Base-by-base conservation (phyloP, 2,888 invertebrate genomes). In the Orchestes rusci region DNA sequence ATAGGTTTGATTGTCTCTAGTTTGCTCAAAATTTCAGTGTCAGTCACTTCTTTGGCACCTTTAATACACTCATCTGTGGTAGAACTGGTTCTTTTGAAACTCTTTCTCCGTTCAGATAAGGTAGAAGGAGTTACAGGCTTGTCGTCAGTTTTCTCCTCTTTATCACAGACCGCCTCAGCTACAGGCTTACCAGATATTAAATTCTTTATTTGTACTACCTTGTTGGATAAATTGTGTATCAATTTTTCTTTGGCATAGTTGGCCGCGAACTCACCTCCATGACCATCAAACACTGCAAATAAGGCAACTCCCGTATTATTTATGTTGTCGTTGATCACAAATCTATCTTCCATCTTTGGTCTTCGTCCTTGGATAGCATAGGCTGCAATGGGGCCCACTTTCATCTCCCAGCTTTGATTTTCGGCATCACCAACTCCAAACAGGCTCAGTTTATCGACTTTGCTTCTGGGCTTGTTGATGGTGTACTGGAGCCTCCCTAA, bases 211-310 rank as follows among this genome's bases (percentile, higher is more conserved):
- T 84, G 83, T 18, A 81, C 73, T 33, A 89, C 79, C 71, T 84
- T 86, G 60, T 81, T 80, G 57, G 78, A 80, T 38, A 91, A 72
- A 63, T 81, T 87, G 63, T 84, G 82, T 52, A 92, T 82, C 13
- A 94, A 73, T 56, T 89, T 85, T 57, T 92, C 90, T 64, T 86
- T 84, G 39, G 90, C 90, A 71, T 87, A 94, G 64, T 93, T 88
- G 15, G 93, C 92, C 39, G 93, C 93, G 72, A 89, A 89, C 72
- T 93, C 91, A 29, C 94, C 95, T 38, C 94, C 95, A 67, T 95
- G 94, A 0, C 94, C 94, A 70, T 95, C 94, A 66, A 93, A 94
- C 54, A 95, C 83, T 32, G 92, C 93, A 70, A 89, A 92, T 45
- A 95, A 72, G 15, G 90, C 85, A 40, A 92, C 82, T 16, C 85